These are phyloP conservation scores for Lagorchestes hirsutus DNA, from an alignment of 2,797 vertebrate species.

Conservation along the genomic window DNA sequence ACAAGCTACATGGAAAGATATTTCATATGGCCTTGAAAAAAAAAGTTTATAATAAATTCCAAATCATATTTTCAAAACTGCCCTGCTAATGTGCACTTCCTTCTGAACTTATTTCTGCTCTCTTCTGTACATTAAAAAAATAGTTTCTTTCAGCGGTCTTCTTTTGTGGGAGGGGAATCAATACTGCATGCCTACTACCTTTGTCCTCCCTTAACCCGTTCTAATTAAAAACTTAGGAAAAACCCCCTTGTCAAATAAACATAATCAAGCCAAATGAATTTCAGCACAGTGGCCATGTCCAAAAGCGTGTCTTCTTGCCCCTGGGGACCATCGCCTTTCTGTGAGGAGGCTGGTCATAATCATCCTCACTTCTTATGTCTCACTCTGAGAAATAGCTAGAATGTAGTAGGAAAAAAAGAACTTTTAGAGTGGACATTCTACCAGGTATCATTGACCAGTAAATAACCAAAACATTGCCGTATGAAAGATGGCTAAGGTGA, in stretches of 20 bases:
- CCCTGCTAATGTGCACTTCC: background rate
- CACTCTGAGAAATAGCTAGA: constrained; percentile 1
- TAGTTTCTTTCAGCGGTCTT: background rate
- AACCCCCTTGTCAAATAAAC: background rate
- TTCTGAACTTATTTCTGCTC: background rate
- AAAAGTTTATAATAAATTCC: background rate
- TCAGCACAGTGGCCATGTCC: background rate
- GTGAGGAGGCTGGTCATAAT: background rate
- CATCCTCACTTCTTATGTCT: background rate
- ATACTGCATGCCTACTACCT: background rate
- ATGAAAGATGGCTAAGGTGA: constrained; percentile 42
- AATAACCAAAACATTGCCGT: constrained; percentile 37
- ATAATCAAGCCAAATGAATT: background rate
- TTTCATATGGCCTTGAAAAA: background rate
- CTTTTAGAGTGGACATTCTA: constrained; percentile 15
- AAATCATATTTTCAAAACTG: background rate
- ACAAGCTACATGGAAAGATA: background rate
- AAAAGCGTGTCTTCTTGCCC: background rate
- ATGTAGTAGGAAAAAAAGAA: constrained; percentile 5
- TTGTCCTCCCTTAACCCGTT: background rate
- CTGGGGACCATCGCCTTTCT: background rate
- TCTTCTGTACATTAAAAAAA: background rate
- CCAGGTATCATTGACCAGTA: constrained; percentile 17
- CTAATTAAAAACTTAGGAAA: background rate
- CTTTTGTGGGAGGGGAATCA: background rate